A percentile compares a stretch with the other conserved stretches of the same genome.
These are phyloP conservation scores for Halcyon senegalensis DNA, from an alignment of 2,113 vertebrate species.

Conservation along the genomic window DNA sequence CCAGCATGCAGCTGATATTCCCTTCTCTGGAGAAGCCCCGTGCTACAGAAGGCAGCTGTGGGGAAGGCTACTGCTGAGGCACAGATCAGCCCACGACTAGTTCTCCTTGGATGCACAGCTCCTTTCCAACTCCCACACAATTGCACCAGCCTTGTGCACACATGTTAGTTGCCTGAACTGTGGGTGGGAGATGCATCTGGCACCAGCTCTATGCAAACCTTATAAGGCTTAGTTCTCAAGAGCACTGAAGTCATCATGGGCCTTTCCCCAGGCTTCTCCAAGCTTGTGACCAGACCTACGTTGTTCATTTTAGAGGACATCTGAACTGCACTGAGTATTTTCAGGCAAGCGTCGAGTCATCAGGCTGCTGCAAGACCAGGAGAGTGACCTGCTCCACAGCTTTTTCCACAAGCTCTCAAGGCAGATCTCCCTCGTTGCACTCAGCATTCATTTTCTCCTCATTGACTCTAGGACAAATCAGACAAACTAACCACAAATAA, in stretches of 20 bases:
- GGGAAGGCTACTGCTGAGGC: not conserved
- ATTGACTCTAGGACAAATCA: not conserved
- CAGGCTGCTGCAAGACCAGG: not conserved
- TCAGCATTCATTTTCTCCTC: not conserved
- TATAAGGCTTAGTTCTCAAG: not conserved
- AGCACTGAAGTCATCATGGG: not conserved
- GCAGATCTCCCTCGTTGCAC: not conserved
- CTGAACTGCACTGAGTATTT: not conserved
- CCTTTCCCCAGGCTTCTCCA: not conserved
- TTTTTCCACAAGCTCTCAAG: not conserved
- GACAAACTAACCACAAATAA: not conserved
- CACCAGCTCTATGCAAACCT: not conserved
- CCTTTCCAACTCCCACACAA: slow-evolving; percentile 25
- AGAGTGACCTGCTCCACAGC: not conserved
- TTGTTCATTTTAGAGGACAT: not conserved
- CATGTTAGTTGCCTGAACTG: not conserved
- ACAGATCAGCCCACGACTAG: not conserved
- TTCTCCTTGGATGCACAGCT: not conserved
- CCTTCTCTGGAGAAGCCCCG: not conserved
- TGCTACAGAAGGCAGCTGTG: not conserved
- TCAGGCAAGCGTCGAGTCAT: not conserved
- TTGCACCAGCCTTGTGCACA: slow-evolving; percentile 23
- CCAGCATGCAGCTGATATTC: not conserved
- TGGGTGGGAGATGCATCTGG: not conserved
- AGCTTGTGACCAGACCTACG: not conserved